Base-by-base conservation (phyloP, 2,113 vertebrate species). In the Balaeniceps rex region DNA sequence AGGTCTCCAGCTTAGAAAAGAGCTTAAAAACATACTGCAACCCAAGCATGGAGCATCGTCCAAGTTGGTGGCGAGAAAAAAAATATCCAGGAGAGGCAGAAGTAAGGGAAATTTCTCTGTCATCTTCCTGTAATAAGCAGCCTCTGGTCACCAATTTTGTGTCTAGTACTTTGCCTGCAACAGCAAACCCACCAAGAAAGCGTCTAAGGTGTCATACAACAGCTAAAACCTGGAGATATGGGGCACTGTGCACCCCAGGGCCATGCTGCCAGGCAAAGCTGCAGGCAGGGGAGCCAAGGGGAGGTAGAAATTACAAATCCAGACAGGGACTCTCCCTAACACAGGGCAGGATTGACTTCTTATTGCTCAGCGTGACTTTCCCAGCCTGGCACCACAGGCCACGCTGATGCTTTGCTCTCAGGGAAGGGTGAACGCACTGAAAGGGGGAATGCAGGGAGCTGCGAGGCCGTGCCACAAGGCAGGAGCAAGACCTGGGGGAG, bases 381-480 rank as follows among this genome's bases (percentile, higher is more conserved):
- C 63, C 63, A 55, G 63, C 19, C 28, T 28, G 12, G 49, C 28
- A 31, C 15, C 44, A 5, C 1, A 10, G 15, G 16, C 55, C n/a
- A 18, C 19, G 4, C 19, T 0, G 2, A 18, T 4, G 12, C 28
- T 85, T 33, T 18, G 7, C 47, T 63, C 42, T 6, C 44, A 3
- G 46, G 19, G 63, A 79, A 71, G 40, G 54, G 23, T 0, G 0
- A 78, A 19, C 2, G 3, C 79, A 12, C 31, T 0, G 2, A 34
- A 40, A 29, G 7, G 28, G 23, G 17, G 19, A 47, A 19, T 1
- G 4, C 49, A 64, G 61, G 1, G 14, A 52, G 44, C n/a, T 38
- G 33, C 2, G 1, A 54, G 47, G 60, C 51, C 2, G 0, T 23
- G 36, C 49, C 8, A 0, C 12, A 6, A 21, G n/a, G 34, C 18